Evolutionary conservation across 2,113 vertebrate genomes (phyloP).

Genomic region (Prunella himalayana): DNA sequence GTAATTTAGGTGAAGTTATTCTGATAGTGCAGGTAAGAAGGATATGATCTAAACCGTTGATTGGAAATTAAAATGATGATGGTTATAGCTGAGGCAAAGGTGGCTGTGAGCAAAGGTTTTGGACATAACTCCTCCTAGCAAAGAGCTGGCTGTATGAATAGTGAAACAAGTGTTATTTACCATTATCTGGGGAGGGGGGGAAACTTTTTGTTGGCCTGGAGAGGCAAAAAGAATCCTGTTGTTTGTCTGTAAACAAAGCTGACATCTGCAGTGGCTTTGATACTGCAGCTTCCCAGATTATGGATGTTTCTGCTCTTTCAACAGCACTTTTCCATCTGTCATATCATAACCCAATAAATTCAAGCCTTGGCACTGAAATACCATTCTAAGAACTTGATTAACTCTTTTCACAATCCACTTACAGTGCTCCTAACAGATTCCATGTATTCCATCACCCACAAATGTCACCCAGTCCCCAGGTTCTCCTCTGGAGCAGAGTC

Average conservation of each 20-base stretch:
- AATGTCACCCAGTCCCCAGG: not conserved
- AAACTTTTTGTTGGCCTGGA: not conserved
- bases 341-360: not conserved
- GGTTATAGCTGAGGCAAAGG: not conserved
- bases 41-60: not conserved
- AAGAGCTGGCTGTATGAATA: not conserved
- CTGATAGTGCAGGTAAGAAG: slow-evolving; percentile 17
- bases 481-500: not conserved
- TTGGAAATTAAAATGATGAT: not conserved
- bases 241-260: not conserved
- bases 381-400: not conserved
- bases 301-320: not conserved
- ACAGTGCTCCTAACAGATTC: not conserved
- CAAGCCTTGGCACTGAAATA: slow-evolving; percentile 9
- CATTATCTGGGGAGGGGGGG: rapidly evolving
- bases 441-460: not conserved
- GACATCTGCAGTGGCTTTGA: not conserved
- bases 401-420: slow-evolving; percentile 1
- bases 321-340: not conserved
- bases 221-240: not conserved
- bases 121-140: not conserved
- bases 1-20: slow-evolving; percentile 32
- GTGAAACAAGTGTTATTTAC: not conserved
- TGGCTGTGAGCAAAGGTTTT: not conserved
- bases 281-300: not conserved